Conservation (phyloP, 1,140 invertebrate species). For the Tetragnatha versicolor region DNA sequence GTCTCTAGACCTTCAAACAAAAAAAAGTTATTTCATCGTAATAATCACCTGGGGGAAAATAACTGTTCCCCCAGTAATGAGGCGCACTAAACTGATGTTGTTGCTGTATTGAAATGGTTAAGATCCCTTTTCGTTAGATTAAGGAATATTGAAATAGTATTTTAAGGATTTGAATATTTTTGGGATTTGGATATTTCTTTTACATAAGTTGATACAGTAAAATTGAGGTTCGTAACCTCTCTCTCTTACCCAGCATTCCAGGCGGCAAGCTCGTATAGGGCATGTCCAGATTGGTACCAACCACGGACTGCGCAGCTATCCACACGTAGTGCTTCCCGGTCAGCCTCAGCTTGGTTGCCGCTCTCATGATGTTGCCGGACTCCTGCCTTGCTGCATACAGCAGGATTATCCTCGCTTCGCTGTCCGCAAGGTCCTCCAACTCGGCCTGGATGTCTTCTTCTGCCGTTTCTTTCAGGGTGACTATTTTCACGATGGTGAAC, state of each 20-base stretch:
- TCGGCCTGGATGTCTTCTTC: constrained; percentile 13
- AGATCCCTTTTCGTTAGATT: too few species aligned
- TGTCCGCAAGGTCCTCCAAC: constrained; percentile 76
- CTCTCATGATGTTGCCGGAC: constrained; percentile 81
- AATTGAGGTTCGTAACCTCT: too few species aligned
- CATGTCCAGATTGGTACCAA: constrained; percentile 71
- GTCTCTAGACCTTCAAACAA: too few species aligned
- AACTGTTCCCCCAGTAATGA: too few species aligned
- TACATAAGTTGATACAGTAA: too few species aligned
- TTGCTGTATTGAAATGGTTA: too few species aligned
- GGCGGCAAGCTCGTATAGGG: constrained; percentile 84
- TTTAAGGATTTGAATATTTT: too few species aligned
- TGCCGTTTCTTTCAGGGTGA: constrained; percentile 48
- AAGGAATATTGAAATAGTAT: too few species aligned
- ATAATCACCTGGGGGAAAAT: too few species aligned
- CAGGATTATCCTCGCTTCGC: constrained; percentile 91
- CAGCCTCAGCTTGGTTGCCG: constrained; percentile 81
- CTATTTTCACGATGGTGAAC: constrained; percentile 56
- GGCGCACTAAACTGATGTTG: too few species aligned
- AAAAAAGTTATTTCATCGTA: too few species aligned
- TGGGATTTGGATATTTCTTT: too few species aligned
- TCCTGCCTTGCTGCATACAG: constrained; percentile 89
- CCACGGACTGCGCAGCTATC: constrained; percentile 95
- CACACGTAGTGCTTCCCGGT: constrained; percentile 95
- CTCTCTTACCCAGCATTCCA: constrained; percentile 86